Conservation (phyloP, 2,113 vertebrate genomes). For the Campylorhamphus procurvoides region DNA sequence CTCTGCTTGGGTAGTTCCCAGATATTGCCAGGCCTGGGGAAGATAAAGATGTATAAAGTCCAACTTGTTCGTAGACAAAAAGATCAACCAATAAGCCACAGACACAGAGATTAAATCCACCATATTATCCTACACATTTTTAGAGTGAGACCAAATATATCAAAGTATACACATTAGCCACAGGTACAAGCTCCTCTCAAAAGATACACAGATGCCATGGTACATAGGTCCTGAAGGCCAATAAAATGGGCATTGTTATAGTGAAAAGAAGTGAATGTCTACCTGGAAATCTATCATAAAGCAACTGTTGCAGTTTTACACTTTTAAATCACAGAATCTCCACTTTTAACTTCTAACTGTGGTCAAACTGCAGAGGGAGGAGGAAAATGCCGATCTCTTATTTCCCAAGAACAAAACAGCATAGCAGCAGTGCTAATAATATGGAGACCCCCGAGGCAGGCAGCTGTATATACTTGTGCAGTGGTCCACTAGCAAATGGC, state of each 20-base stretch:
- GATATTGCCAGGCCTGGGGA: slow-evolving; percentile 93
- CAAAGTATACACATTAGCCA: neutral
- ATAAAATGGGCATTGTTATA: neutral
- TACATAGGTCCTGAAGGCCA: neutral
- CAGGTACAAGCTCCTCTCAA: neutral
- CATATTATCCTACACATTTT: neutral
- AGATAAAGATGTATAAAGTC: neutral
- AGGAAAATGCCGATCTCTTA: neutral
- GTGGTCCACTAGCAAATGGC: neutral
- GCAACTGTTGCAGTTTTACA: neutral
- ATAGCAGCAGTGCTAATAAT: neutral
- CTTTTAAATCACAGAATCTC: neutral
- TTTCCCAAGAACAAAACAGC: neutral
- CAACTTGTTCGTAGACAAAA: neutral
- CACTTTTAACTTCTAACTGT: slow-evolving; percentile 1
- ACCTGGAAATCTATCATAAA: slow-evolving; percentile 8
- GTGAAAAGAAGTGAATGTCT: neutral
- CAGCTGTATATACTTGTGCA: neutral
- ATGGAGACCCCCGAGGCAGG: neutral
- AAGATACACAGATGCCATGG: neutral
- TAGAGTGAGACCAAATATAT: neutral
- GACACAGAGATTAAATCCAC: neutral
- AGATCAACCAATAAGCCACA: neutral
- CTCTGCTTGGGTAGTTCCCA: slow-evolving; percentile 97
- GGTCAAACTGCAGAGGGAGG: neutral